Base-by-base conservation (phyloP, 1,140 invertebrate genomes). In the Trypoxylus dichotomus region DNA sequence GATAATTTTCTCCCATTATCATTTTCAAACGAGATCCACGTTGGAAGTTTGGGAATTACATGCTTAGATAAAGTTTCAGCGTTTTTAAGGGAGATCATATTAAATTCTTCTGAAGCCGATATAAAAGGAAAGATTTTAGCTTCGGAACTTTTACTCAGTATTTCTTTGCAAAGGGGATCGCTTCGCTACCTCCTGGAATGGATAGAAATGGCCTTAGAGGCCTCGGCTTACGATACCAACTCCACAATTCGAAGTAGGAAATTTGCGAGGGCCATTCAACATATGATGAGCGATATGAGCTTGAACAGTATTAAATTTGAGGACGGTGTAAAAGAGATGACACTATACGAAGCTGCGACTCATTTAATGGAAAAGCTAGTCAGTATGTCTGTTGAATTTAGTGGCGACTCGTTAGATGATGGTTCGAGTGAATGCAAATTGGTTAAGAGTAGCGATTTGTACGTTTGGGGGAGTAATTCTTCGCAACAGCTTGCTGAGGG, bases 401-500 rank as follows among this genome's bases (percentile, higher is more conserved):
- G 82, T 3, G 83, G 81, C 15, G 79, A 77, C 11, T 80, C 80
- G 76, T 77, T 79, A n/a, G 54, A 75, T 11, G 71, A 79, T 5
- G 6, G 25, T 58, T n/a, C 32, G 19, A 19, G 32, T 41, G 72
- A 74, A 74, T 37, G 37, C 13, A 74, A 74, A 41, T 74, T n/a
- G 5, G 21, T 74, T 74, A 27, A 32, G 19, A 76, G 3, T 47
- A 87, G 88, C 82, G 90, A 91, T 81, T 90, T 91, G n/a, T 92
- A 89, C 84, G 89, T 91, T 3, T 93, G 91, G 91, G 91, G 91
- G 2, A 91, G 90, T 82, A 92, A 93, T 85, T 91, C 90, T n/a
- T 91, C 90, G 42, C 89, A 91, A 83, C 91, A 92, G 82, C 83
- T 92, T 25, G 90, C 90, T 25, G 91, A 92, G 82, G 90, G 89